Conservation (phyloP, 1,140 invertebrate genomes). For the Oreohelix idahoensis region DNA sequence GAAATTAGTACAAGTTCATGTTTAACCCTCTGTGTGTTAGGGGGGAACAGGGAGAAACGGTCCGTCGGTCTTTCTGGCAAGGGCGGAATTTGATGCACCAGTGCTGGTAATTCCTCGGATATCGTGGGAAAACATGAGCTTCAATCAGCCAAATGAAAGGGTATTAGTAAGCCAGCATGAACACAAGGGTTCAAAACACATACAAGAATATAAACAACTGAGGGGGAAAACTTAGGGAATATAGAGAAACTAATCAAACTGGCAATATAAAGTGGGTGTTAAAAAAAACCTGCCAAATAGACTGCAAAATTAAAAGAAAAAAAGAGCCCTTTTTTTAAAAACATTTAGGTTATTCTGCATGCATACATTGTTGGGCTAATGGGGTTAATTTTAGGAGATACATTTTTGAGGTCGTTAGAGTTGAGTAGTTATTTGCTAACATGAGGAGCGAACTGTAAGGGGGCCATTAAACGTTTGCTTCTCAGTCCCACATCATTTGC, state of each 20-base stretch:
- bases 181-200: not conserved
- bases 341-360: conserved; percentile 5
- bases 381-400: not conserved
- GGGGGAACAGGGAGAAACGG: conserved; percentile 1
- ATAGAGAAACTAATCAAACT: not conserved
- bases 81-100: conserved; percentile 27
- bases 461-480: not conserved
- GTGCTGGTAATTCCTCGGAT: not conserved
- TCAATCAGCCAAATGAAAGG: conserved; percentile 34
- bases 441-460: not conserved
- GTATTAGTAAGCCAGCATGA: conserved; percentile 28
- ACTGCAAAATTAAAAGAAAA: no score
- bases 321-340: not conserved
- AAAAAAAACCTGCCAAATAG: not conserved
- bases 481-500: conserved; percentile 34
- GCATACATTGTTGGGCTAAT: not conserved
- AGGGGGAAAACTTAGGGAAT: not conserved
- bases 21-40: conserved; percentile 23
- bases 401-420: not conserved
- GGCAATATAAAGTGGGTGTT: not conserved
- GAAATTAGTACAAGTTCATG: conserved; percentile 53
- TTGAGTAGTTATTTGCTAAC: not conserved
- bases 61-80: not conserved
- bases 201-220: not conserved
- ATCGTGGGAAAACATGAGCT: not conserved